Base-by-base conservation (phyloP, 2,113 vertebrate species). In the Podilymbus podiceps region DNA sequence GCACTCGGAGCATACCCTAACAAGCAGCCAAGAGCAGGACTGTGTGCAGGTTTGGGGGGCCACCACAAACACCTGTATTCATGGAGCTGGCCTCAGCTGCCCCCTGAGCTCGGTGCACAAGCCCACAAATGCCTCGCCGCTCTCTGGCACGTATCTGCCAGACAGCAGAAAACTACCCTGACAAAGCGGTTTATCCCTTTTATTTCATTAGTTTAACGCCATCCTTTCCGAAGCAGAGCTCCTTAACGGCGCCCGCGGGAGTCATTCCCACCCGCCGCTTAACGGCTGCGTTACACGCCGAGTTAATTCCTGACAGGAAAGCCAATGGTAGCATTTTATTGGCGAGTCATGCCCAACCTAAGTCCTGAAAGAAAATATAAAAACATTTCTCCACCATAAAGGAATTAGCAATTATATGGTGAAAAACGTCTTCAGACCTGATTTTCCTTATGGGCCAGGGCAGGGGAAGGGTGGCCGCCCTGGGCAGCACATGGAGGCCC, bases 281-380 rank as follows among this genome's bases (percentile, higher is more conserved):
- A 71, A 64, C 15, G 6, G 75, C 49, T 12, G 50, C 1, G 2
- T 89, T 62, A 89, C 90, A 56, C 5, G 22, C 62, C 4, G 2
- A 86, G 76, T 47, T 71, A 79, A 86, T 47, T 56, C 76, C 90
- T 38, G 88, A 82, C 75, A 81, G 95, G 28, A 92, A 71, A 94
- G 64, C 62, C 81, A 88, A 35, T 3, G 73, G 68, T 25, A 63
- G 38, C 2, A 0, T 12, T 58, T 73, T 35, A 16, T 22, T 47
- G 46, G 30, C 0, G 0, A 62, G 23, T 42, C 83, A 31, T 3
- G 74, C 6, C 66, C 71, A 78, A 25, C 72, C 59, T 21, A 35
- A 24, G 49, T 63, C 21, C 77, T 53, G 58, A 35, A n/a, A 86
- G 25, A 38, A 93, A 86, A 56, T 33, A n/a, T 20, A 88, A 91